These are phyloP conservation scores for Epinotia brunnichana DNA, from an alignment of 2,888 invertebrate genomes.

Conservation along the genomic window DNA sequence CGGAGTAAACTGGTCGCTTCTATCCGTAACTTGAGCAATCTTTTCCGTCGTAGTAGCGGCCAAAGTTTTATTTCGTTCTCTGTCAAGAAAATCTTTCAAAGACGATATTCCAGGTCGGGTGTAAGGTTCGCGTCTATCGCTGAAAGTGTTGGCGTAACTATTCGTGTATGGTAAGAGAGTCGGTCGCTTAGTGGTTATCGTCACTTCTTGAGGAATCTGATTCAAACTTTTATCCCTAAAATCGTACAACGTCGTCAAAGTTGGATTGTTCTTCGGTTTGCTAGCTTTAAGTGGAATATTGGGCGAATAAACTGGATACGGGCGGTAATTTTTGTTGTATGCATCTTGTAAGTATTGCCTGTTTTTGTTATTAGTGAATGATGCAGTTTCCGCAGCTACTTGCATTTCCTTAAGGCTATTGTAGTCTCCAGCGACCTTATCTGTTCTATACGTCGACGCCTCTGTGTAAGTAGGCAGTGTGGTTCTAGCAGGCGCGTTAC, in stretches of 20 bases:
- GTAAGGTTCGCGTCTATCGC: conserved; percentile 72
- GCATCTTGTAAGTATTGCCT: conserved; percentile 76
- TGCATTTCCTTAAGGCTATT: conserved; percentile 85
- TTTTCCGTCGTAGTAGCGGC: conserved; percentile 61
- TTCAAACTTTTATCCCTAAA: conserved; percentile 65
- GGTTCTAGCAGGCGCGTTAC: conserved; percentile 60
- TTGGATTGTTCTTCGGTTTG: conserved; percentile 68
- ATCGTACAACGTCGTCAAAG: conserved; percentile 76
- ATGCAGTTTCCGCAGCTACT: conserved; percentile 89
- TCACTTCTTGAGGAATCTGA: conserved; percentile 52
- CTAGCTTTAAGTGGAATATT: conserved; percentile 60
- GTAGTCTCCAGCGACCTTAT: conserved; percentile 69
- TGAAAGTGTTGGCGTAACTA: conserved; percentile 61
- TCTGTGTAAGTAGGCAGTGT: conserved; percentile 70
- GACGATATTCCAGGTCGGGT: conserved; percentile 78
- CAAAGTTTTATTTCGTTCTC: conserved; percentile 70
- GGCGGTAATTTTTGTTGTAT: conserved; percentile 71
- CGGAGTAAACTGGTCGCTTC: conserved; percentile 54
- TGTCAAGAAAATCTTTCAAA: conserved; percentile 70
- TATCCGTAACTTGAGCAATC: conserved; percentile 59
- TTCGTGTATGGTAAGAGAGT: conserved; percentile 76
- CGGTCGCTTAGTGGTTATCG: conserved; percentile 69
- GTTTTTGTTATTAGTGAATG: conserved; percentile 85
- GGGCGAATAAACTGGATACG: conserved; percentile 76
- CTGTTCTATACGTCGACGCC: conserved; percentile 66